These are phyloP conservation scores for Sylvia borin DNA, from an alignment of 2,797 vertebrate genomes.

Conservation along the genomic window DNA sequence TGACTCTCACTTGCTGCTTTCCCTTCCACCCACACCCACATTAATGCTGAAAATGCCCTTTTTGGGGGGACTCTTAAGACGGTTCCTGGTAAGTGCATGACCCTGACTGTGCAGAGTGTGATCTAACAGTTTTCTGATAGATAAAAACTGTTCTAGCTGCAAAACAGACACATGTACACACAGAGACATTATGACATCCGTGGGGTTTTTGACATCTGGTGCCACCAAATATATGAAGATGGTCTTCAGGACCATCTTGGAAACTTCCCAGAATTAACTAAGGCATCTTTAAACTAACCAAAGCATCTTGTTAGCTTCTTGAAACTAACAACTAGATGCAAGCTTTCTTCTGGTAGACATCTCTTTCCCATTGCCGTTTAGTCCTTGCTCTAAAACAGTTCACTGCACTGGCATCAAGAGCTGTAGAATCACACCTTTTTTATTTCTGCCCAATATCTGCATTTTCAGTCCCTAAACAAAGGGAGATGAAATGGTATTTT, in stretches of 20 bases:
- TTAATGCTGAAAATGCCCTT: not conserved
- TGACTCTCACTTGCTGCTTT: not conserved
- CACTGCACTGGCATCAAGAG: not conserved
- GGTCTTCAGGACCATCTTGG: not conserved
- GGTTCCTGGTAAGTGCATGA: not conserved
- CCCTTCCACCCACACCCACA: not conserved
- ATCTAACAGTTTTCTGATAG: not conserved
- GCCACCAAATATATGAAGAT: not conserved
- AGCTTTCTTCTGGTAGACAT: not conserved
- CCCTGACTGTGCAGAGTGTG: rapidly evolving
- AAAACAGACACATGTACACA: not conserved
- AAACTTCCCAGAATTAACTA: not conserved
- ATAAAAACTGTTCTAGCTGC: not conserved
- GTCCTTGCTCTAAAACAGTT: not conserved
- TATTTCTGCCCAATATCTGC: not conserved
- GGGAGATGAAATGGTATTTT: not conserved
- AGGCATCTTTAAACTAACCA: not conserved
- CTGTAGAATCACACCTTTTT: not conserved
- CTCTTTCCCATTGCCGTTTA: not conserved
- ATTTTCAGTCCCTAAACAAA: not conserved
- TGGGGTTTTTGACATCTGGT: not conserved
- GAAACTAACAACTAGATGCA: not conserved
- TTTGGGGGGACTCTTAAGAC: not conserved
- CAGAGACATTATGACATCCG: not conserved
- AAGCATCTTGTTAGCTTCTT: not conserved